These are phyloP conservation scores for Gymnobelideus leadbeateri DNA, from an alignment of 2,113 vertebrate species.

Conservation along the genomic window DNA sequence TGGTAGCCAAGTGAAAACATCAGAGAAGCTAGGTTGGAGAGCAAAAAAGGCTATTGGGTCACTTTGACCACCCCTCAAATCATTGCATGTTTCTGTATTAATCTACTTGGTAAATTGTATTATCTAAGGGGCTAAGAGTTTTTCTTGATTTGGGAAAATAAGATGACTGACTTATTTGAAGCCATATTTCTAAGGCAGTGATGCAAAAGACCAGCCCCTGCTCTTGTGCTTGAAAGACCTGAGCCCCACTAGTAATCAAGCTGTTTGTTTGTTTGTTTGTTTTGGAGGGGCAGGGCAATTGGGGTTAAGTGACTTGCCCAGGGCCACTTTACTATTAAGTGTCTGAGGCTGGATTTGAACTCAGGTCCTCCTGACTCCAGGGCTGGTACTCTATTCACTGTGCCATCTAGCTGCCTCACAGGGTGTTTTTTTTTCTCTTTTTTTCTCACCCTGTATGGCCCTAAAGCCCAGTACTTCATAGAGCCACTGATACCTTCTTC, in stretches of 20 bases:
- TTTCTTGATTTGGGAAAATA: neutral
- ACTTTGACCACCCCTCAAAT: neutral
- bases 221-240: neutral
- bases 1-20: neutral
- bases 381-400: no score
- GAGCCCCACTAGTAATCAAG: neutral
- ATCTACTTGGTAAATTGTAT: neutral
- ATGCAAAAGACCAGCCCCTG: neutral
- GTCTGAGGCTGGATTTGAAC: no score
- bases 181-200: neutral
- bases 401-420: no score
- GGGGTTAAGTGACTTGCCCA: no score
- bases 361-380: no score
- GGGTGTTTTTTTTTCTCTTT: neutral
- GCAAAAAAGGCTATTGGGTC: neutral
- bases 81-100: neutral
- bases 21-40: neutral
- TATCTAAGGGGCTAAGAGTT: neutral
- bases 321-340: no score
- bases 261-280: neutral
- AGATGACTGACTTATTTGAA: neutral
- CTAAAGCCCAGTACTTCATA: neutral
- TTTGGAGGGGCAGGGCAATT: no score
- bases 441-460: neutral
- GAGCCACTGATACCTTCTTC: neutral